These are phyloP conservation scores for Teleopsis dalmanni DNA, from an alignment of 1,140 invertebrate genomes.

Conservation along the genomic window DNA sequence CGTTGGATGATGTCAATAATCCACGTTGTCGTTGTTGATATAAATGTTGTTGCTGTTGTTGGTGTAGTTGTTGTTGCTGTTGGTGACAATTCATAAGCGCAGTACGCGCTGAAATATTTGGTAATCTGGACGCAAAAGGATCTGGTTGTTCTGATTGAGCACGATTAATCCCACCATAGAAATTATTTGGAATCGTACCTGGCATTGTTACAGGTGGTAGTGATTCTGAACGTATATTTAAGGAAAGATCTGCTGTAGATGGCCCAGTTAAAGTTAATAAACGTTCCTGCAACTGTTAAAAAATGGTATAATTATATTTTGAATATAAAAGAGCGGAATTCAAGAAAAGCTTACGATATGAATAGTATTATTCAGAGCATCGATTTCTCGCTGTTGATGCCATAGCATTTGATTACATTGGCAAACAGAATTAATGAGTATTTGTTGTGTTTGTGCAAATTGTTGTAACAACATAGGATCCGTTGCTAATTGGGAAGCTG, in stretches of 20 bases:
- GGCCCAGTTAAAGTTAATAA: constrained; percentile 14
- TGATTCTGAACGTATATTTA: constrained; percentile 30
- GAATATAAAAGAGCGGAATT: neutral
- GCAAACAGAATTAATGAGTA: constrained; percentile 53
- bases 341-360: constrained; percentile 24
- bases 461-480: constrained; percentile 47
- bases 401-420: constrained; percentile 57
- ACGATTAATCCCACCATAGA: constrained; percentile 25
- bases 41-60: constrained; percentile 13
- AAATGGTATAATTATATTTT: neutral
- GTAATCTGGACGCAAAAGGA: constrained; percentile 8
- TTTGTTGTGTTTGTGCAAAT: constrained; percentile 53
- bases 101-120: constrained; percentile 29
- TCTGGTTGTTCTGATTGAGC: constrained; percentile 38
- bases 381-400: constrained; percentile 55
- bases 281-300: constrained; percentile 33
- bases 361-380: constrained; percentile 37
- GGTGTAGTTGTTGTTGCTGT: constrained; percentile 20
- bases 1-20: neutral
- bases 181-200: constrained; percentile 22
- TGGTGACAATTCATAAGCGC: constrained; percentile 26
- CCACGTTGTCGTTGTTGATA: constrained; percentile 1
- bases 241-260: constrained; percentile 20
- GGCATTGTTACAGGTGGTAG: constrained; percentile 25
- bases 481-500: constrained; percentile 21